Conservation (phyloP, 2,113 vertebrate species). For the Micronycteris hirsuta region DNA sequence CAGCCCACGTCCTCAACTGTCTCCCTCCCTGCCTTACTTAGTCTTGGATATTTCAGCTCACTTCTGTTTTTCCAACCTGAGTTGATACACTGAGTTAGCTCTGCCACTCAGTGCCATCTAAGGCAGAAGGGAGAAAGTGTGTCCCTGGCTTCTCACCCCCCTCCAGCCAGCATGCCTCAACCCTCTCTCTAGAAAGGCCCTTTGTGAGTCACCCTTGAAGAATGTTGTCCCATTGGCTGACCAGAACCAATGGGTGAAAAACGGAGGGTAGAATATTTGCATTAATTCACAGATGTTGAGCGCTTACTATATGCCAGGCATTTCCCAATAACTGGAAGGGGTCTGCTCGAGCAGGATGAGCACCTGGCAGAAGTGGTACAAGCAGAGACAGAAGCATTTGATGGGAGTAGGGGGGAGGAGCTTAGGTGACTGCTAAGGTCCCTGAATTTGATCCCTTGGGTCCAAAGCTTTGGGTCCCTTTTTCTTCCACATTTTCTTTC, state of each 20-base stretch:
- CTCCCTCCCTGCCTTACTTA: background rate
- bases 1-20: accelerated
- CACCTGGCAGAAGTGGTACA: background rate
- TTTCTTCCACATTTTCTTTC: background rate
- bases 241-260: background rate
- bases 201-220: background rate
- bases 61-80: background rate
- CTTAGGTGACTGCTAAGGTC: background rate
- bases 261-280: background rate
- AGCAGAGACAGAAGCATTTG: background rate
- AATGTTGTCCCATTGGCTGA: background rate
- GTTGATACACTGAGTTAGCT: background rate
- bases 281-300: background rate
- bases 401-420: background rate
- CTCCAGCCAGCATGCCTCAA: background rate
- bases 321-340: background rate
- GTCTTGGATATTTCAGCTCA: background rate
- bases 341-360: background rate
- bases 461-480: background rate
- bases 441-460: background rate
- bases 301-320: background rate
- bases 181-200: background rate
- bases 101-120: background rate
- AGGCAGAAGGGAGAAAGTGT: background rate
- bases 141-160: background rate